Evolutionary conservation across 2,113 vertebrate genomes (phyloP), one percentile per base, ranked within the genome.

Genomic region (Synodontis membranacea): DNA sequence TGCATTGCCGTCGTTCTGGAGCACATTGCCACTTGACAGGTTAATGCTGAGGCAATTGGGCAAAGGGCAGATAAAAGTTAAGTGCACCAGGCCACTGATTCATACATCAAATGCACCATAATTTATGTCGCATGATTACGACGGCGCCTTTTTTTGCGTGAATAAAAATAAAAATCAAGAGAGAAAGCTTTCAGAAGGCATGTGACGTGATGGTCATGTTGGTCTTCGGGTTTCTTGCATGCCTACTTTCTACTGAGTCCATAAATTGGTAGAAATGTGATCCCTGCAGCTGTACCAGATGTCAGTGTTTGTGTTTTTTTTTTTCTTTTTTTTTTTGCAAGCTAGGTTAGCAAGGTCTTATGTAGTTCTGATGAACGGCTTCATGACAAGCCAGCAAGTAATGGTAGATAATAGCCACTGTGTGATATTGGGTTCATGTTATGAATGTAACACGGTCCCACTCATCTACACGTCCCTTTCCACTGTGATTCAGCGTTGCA

Each of bases 1-100:
- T 76, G 85, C 84, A 56, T 80, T n/a, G 54, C 84, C 74, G 86
- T 82, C 80, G 34, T 79, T 86, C 84, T 60, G 39, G 80, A 86
- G 62, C 50, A 78, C 72, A 52, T 58, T 75, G 64, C 48, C 81
- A 80, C 62, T 76, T 85, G 54, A 82, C 80, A 85, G 39, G 82
- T 84, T 84, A 84, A 89, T 87, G 72, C 50, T 85, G 50, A 64
- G 80, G 37, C 68, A 66, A 79, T 48, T 56, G 72, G 56, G 80
- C 80, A 64, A 74, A 86, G 44, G 80, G 80, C 80, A 83, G 68
- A 82, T 83, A 80, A 83, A 80, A 83, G 70, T 34, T 9, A 83
- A 80, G 84, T 76, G 60, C 34, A 23, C 4, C 9, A 46, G 70
- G 74, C 42, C 72, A 54, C 46, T 46, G 79, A 76, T 86, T 70